Conservation (phyloP, 2,797 vertebrate genomes). For the Myotis planiceps region DNA sequence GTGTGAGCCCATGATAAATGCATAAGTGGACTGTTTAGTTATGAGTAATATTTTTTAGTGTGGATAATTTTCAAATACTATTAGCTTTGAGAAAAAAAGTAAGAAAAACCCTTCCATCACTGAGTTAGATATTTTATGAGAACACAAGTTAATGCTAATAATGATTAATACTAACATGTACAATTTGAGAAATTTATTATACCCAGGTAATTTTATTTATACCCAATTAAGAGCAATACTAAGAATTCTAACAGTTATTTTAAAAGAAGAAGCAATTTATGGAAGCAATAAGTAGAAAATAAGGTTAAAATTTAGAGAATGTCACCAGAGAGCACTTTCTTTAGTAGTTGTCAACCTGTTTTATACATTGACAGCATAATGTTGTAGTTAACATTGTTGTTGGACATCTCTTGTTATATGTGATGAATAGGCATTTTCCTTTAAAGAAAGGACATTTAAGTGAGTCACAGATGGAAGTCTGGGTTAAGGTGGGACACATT, state of each 20-base stretch:
- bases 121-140: background rate
- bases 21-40: background rate
- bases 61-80: background rate
- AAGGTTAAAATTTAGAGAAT: background rate
- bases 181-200: background rate
- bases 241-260: background rate
- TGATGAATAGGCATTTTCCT: background rate
- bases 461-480: background rate
- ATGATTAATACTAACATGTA: background rate
- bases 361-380: background rate
- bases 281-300: background rate
- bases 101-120: background rate
- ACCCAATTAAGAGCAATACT: background rate
- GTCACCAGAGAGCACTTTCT: background rate
- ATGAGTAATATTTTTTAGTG: background rate
- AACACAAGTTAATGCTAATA: background rate
- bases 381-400: background rate
- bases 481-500: background rate
- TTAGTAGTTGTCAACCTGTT: background rate
- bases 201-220: background rate
- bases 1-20: background rate
- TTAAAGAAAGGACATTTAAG: conserved; percentile 1
- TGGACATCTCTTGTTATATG: background rate
- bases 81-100: conserved; percentile 43
- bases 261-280: background rate